These are phyloP conservation scores for Artemia sinica DNA, from an alignment of 2,888 invertebrate genomes.

Conservation along the genomic window DNA sequence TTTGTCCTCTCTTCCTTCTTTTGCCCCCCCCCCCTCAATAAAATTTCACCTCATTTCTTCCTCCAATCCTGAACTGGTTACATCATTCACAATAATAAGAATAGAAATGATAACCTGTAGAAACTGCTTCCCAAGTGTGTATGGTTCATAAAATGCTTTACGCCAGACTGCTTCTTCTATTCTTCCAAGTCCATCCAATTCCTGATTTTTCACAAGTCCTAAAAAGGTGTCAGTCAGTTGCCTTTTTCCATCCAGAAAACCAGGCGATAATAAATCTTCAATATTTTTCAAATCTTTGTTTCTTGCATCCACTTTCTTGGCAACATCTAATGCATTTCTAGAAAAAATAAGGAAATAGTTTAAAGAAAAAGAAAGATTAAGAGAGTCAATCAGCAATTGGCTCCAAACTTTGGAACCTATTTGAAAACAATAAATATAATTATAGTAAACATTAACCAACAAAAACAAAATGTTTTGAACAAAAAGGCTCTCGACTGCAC, in stretches of 20 bases:
- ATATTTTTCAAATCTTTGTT: conserved; percentile 6
- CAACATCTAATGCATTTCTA: not conserved
- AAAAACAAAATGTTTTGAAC: no score
- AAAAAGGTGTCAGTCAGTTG: conserved; percentile 4
- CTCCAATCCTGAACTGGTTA: no score
- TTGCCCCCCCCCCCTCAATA: no score
- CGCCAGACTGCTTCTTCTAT: conserved; percentile 7
- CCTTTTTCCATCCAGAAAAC: conserved; percentile 7
- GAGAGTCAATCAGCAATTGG: no score
- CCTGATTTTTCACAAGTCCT: not conserved
- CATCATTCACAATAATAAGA: not conserved
- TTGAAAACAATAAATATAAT: no score
- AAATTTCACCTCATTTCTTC: no score
- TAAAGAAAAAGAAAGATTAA: no score
- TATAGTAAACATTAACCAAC: no score
- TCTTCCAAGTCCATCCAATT: conserved; percentile 13
- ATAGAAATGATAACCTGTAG: not conserved
- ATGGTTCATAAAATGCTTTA: conserved; percentile 1
- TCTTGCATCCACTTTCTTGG: not conserved
- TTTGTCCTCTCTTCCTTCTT: no score
- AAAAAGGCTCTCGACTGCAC: no score
- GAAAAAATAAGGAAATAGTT: not conserved
- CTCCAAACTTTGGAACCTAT: no score
- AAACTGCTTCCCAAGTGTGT: conserved; percentile 10
- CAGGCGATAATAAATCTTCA: not conserved